Base-by-base conservation (phyloP, 2,888 invertebrate genomes). In the Rhagonycha lutea region DNA sequence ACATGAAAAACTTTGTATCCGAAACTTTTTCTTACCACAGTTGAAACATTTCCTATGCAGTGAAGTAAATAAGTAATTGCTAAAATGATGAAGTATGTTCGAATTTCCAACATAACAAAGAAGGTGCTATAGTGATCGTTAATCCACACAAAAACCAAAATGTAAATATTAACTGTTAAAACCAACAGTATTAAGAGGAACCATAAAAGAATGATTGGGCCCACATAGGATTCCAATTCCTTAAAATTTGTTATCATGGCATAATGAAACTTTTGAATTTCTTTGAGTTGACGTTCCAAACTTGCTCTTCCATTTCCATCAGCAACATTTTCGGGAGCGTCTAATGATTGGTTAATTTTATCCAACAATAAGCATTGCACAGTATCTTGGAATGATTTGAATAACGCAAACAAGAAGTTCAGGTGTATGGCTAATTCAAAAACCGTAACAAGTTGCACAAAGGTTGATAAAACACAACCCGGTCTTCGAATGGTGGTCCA, bases 101-200 rank as follows among this genome's bases (percentile, higher is more conserved):
- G 72, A 32, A 79, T 77, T 23, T 79, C 79, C 77, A 79, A 61
- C 79, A 79, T 75, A 67, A 77, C 61, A 32, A 74, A 77, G 18
- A 77, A 69, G 0, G 61, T 47, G 26, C 68, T 77, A 69, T 77
- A 68, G 9, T 28, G 47, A 18, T 29, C 73, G 3, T 61, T 67
- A 47, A 74, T 69, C 79, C 73, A 79, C 18, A 75, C 68, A 60
- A 62, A 76, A 14, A 80, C 72, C 62, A 82, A 69, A 14, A 82
- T 60, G 77, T 81, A 82, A 29, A 81, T 77, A 73, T 81, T 81
- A 8, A 79, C 73, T 11, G 80, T 79, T 28, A 82, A 60, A 61
- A 80, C 79, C 12, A 79, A 62, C 14, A 81, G 32, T 4, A 78
- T 73, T 2, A 81, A 23, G 10, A 72, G 32, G n/a, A 81, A 73